These are phyloP conservation scores for Phocides pigmalion DNA, from an alignment of 1,140 invertebrate species.

Conservation along the genomic window DNA sequence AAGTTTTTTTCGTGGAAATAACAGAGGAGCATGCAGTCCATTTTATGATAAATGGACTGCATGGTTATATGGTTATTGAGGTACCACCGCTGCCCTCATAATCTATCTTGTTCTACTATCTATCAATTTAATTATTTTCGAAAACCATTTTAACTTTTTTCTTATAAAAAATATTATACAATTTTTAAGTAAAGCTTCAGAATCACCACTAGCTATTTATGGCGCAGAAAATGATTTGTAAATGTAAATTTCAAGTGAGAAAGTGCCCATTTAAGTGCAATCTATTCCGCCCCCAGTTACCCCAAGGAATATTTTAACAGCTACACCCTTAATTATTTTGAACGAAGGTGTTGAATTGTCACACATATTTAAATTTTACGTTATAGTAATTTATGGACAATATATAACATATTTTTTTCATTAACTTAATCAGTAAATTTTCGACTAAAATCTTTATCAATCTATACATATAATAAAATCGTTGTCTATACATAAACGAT, in stretches of 20 bases:
- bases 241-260: neutral
- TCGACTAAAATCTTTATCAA: neutral
- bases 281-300: slow-evolving; percentile 24
- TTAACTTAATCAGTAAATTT: neutral
- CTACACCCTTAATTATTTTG: slow-evolving; percentile 23
- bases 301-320: slow-evolving; percentile 22
- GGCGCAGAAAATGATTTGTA: neutral
- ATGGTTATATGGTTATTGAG: too few species aligned
- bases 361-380: slow-evolving; percentile 7
- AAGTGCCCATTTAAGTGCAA: slow-evolving; percentile 17
- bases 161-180: too few species aligned
- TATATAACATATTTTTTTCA: neutral
- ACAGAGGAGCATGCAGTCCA: too few species aligned
- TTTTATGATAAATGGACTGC: too few species aligned
- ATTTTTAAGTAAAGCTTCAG: too few species aligned
- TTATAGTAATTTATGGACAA: slow-evolving; percentile 8
- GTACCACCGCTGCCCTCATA: too few species aligned
- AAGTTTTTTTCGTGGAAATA: too few species aligned
- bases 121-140: too few species aligned
- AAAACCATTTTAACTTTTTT: too few species aligned
- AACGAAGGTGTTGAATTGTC: slow-evolving; percentile 27
- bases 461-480: too few species aligned
- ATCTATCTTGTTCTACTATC: too few species aligned
- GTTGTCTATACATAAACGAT: too few species aligned
- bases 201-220: neutral